Conservation (phyloP, 1,140 invertebrate species). For the Calycopis cecrops region DNA sequence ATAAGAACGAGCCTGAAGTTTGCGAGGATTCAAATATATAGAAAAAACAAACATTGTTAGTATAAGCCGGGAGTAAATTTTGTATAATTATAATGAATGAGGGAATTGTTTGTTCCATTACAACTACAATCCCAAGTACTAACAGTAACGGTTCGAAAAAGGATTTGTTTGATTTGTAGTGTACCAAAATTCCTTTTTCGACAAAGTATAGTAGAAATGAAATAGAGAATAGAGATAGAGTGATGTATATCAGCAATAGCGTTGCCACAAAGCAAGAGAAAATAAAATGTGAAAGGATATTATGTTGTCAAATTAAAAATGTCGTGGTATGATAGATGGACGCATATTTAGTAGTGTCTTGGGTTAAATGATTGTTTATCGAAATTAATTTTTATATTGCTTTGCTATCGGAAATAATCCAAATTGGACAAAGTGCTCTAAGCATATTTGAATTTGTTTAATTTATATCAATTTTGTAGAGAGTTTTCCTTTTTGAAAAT, state of each 20-base stretch:
- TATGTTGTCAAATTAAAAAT: constrained; percentile 26
- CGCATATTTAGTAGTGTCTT: no score
- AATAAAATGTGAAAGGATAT: constrained; percentile 37
- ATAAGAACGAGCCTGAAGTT: constrained; percentile 83
- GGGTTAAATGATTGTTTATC: no score
- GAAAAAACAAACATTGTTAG: constrained; percentile 68
- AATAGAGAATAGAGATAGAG: constrained; percentile 26
- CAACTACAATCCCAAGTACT: no score
- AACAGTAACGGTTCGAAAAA: no score
- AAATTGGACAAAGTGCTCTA: no score
- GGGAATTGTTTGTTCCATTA: neutral
- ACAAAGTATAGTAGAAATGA: constrained; percentile 25
- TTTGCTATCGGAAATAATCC: no score
- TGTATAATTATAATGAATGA: constrained; percentile 7
- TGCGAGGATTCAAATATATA: constrained; percentile 67
- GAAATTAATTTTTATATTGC: no score
- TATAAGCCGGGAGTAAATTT: constrained; percentile 46
- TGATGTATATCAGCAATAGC: constrained; percentile 58
- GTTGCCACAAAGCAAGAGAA: constrained; percentile 67
- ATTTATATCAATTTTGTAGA: no score
- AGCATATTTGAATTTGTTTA: no score
- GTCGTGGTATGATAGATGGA: neutral
- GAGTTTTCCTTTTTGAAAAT: no score
- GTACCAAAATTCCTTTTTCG: constrained; percentile 10
- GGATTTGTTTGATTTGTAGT: neutral